Evolutionary conservation across 2,888 invertebrate genomes (phyloP), one percentile per base, ranked within the genome.

Genomic region (Imbricaverruca yamaguchii): DNA sequence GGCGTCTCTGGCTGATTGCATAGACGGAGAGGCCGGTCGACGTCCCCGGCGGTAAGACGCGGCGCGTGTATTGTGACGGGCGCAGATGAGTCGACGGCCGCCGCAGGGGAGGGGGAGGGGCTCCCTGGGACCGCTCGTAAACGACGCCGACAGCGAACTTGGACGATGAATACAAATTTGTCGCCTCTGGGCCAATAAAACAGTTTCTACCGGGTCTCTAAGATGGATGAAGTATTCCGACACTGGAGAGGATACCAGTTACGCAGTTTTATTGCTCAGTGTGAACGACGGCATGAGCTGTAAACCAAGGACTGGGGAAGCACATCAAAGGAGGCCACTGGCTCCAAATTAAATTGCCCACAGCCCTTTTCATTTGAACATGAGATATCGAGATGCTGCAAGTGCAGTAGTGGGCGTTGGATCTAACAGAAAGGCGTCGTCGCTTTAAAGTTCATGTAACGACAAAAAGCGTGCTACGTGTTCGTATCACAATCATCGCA

Each of bases 131-230:
- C 39, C 69, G 69, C 12, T 39, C 69, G 69, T 39, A 39, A 69
- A 69, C 12, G 12, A 18, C 21, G 25, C 15, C 69, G 69, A 39
- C 69, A 25, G 39, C 69, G 12, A 69, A 69, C 69, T 69, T 69
- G 11, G 39, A 10, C 69, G 69, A 69, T 69, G 69, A 69, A 69
- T 69, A 69, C 69, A 69, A 69, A 69, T 69, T 12, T 15, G 21
- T 15, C 39, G 39, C 23, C 15, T 15, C 69, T 12, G 15, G 39
- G 65, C 23, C 39, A 15, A 39, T 69, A 25, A 69, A 13, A 12
- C 23, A 39, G 39, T 39, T 10, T 4, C 69, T 12, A 15, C 12
- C 15, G 15, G 25, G 69, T 12, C 23, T 12, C 15, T 39, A 39
- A 23, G 39, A 39, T 39, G 39, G 25, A 39, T 39, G 15, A 39